These are phyloP conservation scores for Ceratina japonica DNA, from an alignment of 1,140 invertebrate species.

Conservation along the genomic window DNA sequence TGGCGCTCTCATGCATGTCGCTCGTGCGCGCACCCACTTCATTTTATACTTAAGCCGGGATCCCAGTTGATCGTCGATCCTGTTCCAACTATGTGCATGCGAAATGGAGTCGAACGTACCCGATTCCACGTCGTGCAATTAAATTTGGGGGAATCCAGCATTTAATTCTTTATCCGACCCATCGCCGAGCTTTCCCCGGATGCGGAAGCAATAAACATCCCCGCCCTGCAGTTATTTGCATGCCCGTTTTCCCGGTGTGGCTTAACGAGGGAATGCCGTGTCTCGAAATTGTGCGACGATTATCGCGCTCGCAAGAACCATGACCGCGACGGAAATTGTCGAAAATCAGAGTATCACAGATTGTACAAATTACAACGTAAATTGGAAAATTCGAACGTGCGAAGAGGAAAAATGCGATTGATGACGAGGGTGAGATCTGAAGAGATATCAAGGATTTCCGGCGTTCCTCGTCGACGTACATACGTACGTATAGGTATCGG, in stretches of 20 bases:
- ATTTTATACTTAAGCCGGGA: no score
- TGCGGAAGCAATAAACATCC: constrained; percentile 12
- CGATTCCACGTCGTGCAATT: not conserved
- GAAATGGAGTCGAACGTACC: no score
- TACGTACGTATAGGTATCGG: constrained; percentile 3
- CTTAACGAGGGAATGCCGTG: constrained; percentile 28
- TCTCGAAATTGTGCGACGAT: constrained; percentile 8
- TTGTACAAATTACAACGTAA: not conserved
- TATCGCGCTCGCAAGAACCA: not conserved
- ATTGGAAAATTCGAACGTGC: no score
- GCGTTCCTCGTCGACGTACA: not conserved
- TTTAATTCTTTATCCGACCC: constrained; percentile 3
- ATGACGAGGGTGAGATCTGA: no score
- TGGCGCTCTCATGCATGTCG: constrained; percentile 63
- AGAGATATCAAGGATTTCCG: not conserved
- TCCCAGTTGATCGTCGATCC: no score
- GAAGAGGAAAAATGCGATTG: no score
- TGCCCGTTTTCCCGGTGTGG: not conserved
- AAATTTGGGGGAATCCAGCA: not conserved
- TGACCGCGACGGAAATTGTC: not conserved
- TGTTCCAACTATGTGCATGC: no score
- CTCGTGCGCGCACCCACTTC: constrained; percentile 25
- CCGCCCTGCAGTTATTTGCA: not conserved
- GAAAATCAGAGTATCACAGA: not conserved
- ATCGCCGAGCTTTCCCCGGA: constrained; percentile 25